Base-by-base conservation (phyloP, 2,113 vertebrate species). In the Paraplagusia blochii region DNA sequence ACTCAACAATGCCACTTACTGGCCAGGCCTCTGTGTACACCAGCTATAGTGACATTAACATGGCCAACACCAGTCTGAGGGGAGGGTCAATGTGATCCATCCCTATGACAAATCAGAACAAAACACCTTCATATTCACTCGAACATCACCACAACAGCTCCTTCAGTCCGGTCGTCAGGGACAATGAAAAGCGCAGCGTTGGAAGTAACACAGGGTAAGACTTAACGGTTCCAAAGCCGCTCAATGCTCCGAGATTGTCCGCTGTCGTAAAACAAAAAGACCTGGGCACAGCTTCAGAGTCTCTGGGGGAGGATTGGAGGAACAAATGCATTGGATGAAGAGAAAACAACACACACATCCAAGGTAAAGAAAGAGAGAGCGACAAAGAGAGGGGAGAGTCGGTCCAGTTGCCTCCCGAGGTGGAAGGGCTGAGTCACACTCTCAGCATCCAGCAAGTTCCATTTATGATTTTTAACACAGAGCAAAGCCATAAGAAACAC, bases 11-110 rank as follows among this genome's bases (percentile, higher is more conserved):
- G 84, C 82, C 85, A 83, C 86, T 87, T 85, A 87, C 83, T 88
- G 87, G 88, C 88, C 78, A 77, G 86, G 88, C 69, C 77, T 79
- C 85, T 85, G 88, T 90, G 84, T 83, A 80, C 86, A 87, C 50
- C 66, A 66, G 88, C 76, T 74, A 85, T 85, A 85, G 91, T 87
- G 88, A 85, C 63, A 85, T 90, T 91, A 87, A 81, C 86, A 77
- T 85, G 85, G 85, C 85, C 83, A 81, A 86, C 72, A 80, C 85
- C 72, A 79, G 66, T 72, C 71, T 51, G 6, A 48, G 45, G 35
- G 39, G 72, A 76, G 73, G 63, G 65, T 63, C 67, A 55, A 46
- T 74, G 74, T 69, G 33, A 29, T 69, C 56, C 44, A 60, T 65
- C 59, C 49, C 51, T 69, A 62, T 78, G 70, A 70, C 62, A 54